phyloP scores from a whole-genome alignment of 2,888 invertebrate genomes.

The Leucophenga maculata region DNA sequence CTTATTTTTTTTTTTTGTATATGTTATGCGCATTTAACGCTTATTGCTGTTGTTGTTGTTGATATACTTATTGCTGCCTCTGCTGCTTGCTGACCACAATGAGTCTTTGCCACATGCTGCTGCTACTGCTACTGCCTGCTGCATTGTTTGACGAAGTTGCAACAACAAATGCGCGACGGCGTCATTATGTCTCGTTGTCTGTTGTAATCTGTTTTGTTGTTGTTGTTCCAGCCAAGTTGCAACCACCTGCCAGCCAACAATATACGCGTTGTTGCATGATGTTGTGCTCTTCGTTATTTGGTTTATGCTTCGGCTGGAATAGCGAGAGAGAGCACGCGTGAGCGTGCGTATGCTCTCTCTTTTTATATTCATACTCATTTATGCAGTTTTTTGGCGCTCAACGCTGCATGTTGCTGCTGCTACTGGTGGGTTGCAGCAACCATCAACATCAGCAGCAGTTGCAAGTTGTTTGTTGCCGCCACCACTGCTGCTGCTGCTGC shows the following conservation, averaged over 20 bases:
- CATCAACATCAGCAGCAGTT: constrained; percentile 28
- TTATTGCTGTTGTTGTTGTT: constrained; percentile 19
- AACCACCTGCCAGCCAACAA: constrained; percentile 26
- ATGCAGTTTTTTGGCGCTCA: constrained; percentile 1
- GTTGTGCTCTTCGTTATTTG: not conserved
- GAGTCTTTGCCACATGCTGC: not conserved
- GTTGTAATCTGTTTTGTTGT: constrained; percentile 30
- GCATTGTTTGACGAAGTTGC: not conserved
- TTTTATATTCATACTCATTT: not conserved
- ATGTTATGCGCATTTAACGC: too few relatives aligned
- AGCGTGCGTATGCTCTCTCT: not conserved
- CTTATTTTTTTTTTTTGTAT: not conserved
- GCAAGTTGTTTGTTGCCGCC: constrained; percentile 5
- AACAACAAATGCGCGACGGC: constrained; percentile 24
- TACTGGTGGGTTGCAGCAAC: constrained; percentile 20
- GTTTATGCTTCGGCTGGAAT: not conserved
- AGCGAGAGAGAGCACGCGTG: too few relatives aligned
- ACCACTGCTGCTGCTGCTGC: constrained; percentile 29
- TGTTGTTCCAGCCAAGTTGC: constrained; percentile 5
- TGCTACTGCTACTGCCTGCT: not conserved
- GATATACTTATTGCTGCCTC: not conserved
- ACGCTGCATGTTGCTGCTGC: constrained; percentile 9
- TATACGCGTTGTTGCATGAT: not conserved
- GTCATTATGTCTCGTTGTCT: constrained; percentile 42
- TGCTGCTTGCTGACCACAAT: constrained; percentile 8